phyloP scores from a whole-genome alignment of 1,140 invertebrate species.

The Orchesella cincta region DNA sequence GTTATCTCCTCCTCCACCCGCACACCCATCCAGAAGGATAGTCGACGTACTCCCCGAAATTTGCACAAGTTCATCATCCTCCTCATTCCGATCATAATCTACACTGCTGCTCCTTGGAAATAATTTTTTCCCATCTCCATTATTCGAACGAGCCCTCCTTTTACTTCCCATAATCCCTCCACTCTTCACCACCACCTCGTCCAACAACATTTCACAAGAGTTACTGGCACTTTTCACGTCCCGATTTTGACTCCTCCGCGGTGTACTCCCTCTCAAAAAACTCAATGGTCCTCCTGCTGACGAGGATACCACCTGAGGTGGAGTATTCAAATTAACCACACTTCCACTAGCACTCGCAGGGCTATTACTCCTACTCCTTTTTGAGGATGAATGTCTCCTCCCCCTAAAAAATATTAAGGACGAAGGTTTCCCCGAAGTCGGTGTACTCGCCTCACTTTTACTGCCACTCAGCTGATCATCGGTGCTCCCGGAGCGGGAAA shows the following conservation, averaged over 20 bases:
- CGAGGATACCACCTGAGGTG: not conserved
- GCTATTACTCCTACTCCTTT: slow-evolving; percentile 40
- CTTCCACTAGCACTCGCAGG: slow-evolving; percentile 17
- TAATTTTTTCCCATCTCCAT: not conserved
- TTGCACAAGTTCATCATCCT: not conserved
- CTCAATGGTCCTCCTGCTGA: not conserved
- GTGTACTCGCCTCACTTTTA: not conserved
- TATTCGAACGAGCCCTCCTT: not conserved
- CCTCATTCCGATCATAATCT: not conserved
- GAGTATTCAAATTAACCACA: not conserved
- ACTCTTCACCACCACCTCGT: slow-evolving; percentile 1
- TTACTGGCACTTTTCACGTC: slow-evolving; percentile 44
- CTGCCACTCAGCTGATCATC: not conserved
- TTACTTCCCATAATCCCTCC: not conserved
- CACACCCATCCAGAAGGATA: not conserved
- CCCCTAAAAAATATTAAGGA: not conserved
- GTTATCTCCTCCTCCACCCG: not conserved
- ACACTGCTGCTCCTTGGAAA: slow-evolving; percentile 19
- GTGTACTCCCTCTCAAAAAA: not conserved
- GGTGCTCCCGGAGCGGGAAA: not conserved
- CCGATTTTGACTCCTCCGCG: not conserved
- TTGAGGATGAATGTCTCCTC: not conserved
- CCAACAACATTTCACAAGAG: slow-evolving; percentile 45
- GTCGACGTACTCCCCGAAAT: not conserved
- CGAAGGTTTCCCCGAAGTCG: not conserved